Evolutionary conservation across 2,797 vertebrate species (phyloP), one percentile per base, ranked within the genome.

Genomic region (Malacoraja senta): DNA sequence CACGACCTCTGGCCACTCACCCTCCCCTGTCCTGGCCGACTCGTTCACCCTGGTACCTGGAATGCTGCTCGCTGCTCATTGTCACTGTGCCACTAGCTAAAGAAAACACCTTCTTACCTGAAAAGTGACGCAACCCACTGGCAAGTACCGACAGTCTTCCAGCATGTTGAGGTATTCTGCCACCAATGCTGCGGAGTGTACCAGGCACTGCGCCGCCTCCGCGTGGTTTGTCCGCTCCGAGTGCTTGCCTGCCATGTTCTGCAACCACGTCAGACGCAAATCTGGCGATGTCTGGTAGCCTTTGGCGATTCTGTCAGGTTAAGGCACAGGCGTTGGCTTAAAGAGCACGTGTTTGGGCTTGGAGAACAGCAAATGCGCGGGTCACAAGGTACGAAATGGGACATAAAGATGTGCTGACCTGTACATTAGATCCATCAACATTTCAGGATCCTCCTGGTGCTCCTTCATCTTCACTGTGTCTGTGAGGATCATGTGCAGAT

Each of bases 401-500:
- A 65, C 13, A 19, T 29, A 65, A 65, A 35, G 0, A 3, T 2
- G 15, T 17, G 13, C 91, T 95, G 90, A 98, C 98, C 98, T 97
- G 96, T 99, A 98, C 98, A 99, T 99, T 35, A 98, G 96, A 95
- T 99, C 98, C 1, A 98, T 96, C 93, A 99, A 97, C 98, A 99
- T 99, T 95, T 99, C 98, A 0, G 98, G 98, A 95, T 99, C 98
- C 93, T 98, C 97, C 95, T 98, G 98, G 94, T 99, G 97, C 92
- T 98, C 98, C 94, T 99, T 99, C 98, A 99, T 99, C 95, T 98
- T 99, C 63, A 98, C 98, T 0, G 98, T 99, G 95, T 99, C 98
- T 0, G 98, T 98, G 74, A 99, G 97, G 95, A 99, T 99, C 98
- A 98, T 99, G 96, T 99, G 98, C 94, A 99, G 95, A 95, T 99